phyloP scores from a whole-genome alignment of 2,888 invertebrate species.

The Pollenia labialis region DNA sequence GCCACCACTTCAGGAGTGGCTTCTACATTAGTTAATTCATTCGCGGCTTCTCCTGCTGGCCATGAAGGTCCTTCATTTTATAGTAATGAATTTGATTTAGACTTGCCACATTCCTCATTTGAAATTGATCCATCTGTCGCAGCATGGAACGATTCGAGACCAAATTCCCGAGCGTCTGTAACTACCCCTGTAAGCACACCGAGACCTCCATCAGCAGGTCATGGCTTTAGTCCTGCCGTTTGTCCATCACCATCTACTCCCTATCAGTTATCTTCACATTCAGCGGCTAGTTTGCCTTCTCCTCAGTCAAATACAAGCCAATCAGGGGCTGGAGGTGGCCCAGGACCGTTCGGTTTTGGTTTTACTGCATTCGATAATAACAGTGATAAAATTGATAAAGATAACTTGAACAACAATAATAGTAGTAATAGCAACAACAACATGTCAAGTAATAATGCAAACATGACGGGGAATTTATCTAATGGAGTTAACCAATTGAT shows the following conservation, averaged over 20 bases:
- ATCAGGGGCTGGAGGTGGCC: conserved; percentile 75
- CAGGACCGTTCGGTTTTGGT: conserved; percentile 75
- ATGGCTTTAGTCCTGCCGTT: conserved; percentile 85
- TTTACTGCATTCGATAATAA: conserved; percentile 78
- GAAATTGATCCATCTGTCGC: conserved; percentile 84
- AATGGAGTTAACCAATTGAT: conserved; percentile 82
- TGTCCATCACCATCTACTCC: conserved; percentile 85
- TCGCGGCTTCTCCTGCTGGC: conserved; percentile 84
- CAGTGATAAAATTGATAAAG: conserved; percentile 80
- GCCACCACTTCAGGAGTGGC: conserved; percentile 75
- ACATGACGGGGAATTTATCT: conserved; percentile 74
- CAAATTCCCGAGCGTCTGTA: conserved; percentile 88
- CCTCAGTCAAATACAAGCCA: conserved; percentile 84
- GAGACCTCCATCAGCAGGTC: conserved; percentile 87
- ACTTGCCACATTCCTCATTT: conserved; percentile 88
- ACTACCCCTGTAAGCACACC: conserved; percentile 87
- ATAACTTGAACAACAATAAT: conserved; percentile 74
- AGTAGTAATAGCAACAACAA: conserved; percentile 75
- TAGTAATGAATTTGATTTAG: conserved; percentile 87
- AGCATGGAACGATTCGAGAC: conserved; percentile 84
- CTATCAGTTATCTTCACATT: conserved; percentile 84
- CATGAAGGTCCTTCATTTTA: conserved; percentile 84
- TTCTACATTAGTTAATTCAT: conserved; percentile 81
- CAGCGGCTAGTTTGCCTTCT: conserved; percentile 84
- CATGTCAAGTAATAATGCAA: conserved; percentile 71